Evolutionary conservation across 2,113 vertebrate genomes (phyloP).

Genomic region (Gymnocephalus cernua): DNA sequence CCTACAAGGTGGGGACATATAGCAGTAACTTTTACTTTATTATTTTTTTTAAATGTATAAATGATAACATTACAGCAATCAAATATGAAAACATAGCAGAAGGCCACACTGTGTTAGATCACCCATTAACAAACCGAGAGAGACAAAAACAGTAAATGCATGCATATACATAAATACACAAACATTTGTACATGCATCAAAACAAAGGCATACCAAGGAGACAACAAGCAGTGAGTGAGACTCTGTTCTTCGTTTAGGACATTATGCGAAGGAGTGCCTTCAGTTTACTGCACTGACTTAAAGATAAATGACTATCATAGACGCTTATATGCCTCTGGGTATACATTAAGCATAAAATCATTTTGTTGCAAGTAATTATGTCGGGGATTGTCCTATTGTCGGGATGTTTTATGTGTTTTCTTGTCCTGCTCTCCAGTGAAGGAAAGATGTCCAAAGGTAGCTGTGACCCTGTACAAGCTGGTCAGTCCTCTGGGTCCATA

Average conservation of each 20-base stretch:
- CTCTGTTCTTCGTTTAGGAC: background rate
- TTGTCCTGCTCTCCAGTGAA: conserved; percentile 57
- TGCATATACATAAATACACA: background rate
- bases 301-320: background rate
- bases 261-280: background rate
- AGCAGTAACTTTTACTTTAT: background rate
- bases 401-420: background rate
- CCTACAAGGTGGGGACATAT: conserved; percentile 64
- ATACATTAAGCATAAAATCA: too few relatives aligned
- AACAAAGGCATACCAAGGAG: background rate
- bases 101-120: background rate
- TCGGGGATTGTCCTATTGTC: too few relatives aligned
- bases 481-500: conserved; percentile 25
- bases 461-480: conserved; percentile 1
- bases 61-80: background rate
- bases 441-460: conserved; percentile 36
- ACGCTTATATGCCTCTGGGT: background rate
- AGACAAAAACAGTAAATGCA: background rate
- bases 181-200: background rate
- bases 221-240: too few relatives aligned
- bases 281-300: background rate
- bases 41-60: background rate
- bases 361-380: background rate
- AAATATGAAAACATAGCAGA: background rate
- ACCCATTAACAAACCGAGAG: background rate